A percentile compares a stretch with the other conserved stretches of the same genome.
phyloP scores from a whole-genome alignment of 1,140 invertebrate genomes.

The Teleogryllus occipitalis region DNA sequence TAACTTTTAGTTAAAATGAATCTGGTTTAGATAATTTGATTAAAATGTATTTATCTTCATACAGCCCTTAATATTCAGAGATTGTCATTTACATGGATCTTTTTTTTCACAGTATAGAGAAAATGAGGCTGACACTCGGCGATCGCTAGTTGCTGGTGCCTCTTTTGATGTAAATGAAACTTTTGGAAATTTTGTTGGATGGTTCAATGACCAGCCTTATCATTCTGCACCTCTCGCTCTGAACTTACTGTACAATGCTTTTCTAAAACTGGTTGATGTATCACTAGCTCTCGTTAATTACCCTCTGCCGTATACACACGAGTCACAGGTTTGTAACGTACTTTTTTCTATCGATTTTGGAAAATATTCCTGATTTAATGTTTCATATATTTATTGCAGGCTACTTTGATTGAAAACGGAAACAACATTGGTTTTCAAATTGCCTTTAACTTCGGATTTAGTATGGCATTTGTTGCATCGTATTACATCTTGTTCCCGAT shows the following conservation, averaged over 20 bases:
- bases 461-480: constrained; percentile 55
- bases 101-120: constrained; percentile 1
- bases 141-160: constrained; percentile 11
- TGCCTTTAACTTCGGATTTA: constrained; percentile 40
- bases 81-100: no score
- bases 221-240: constrained; percentile 40
- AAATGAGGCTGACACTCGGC: not conserved
- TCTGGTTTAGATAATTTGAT: no score
- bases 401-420: not conserved
- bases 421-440: constrained; percentile 20
- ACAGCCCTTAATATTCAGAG: no score
- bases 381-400: not conserved
- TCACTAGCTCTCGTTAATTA: constrained; percentile 36
- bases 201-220: constrained; percentile 29
- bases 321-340: constrained; percentile 2
- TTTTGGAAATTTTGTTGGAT: not conserved
- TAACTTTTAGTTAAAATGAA: no score
- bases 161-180: not conserved
- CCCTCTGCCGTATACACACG: constrained; percentile 41
- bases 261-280: constrained; percentile 35
- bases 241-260: constrained; percentile 35
- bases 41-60: no score
- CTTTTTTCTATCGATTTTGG: no score
- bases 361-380: no score
- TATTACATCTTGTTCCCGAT: constrained; percentile 56